Evolutionary conservation across 2,888 invertebrate species (phyloP).

Genomic region (Venusia cambrica): DNA sequence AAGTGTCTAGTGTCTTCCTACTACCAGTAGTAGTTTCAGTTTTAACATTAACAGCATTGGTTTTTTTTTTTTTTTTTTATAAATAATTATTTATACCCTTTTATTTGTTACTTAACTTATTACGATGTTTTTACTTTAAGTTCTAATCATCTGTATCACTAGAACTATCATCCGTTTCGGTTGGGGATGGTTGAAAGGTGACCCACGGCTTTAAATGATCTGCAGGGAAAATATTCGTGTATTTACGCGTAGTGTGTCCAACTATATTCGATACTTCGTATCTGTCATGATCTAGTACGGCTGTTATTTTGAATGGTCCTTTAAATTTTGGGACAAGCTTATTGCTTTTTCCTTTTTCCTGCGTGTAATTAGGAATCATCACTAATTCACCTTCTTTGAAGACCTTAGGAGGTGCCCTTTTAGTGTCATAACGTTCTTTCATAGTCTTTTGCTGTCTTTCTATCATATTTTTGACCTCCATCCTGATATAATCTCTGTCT

Average conservation of each 20-base stretch:
- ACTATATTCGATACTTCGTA: conserved; percentile 4
- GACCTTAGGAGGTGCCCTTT: not conserved
- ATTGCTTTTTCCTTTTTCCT: not conserved
- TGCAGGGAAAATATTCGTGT: not conserved
- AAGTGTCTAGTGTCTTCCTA: too few species aligned
- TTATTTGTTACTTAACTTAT: too few species aligned
- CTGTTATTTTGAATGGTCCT: conserved; percentile 2
- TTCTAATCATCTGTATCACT: too few species aligned
- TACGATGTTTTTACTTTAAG: too few species aligned
- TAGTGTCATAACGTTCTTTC: conserved; percentile 5
- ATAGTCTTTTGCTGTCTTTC: not conserved
- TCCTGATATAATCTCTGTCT: too few species aligned
- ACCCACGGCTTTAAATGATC: conserved; percentile 1
- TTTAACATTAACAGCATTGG: too few species aligned
- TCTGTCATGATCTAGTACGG: conserved; percentile 1
- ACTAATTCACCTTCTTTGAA: conserved; percentile 7
- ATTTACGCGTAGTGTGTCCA: conserved; percentile 1
- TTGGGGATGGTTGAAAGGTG: not conserved
- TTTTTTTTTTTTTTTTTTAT: too few species aligned
- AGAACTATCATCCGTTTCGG: too few species aligned
- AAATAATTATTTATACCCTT: too few species aligned
- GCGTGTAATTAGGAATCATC: not conserved
- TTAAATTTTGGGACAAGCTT: not conserved
- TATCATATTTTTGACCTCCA: too few species aligned
- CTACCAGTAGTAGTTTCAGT: too few species aligned